Base-by-base conservation (phyloP, 1,140 invertebrate species). In the Pseudoatta argentina region DNA sequence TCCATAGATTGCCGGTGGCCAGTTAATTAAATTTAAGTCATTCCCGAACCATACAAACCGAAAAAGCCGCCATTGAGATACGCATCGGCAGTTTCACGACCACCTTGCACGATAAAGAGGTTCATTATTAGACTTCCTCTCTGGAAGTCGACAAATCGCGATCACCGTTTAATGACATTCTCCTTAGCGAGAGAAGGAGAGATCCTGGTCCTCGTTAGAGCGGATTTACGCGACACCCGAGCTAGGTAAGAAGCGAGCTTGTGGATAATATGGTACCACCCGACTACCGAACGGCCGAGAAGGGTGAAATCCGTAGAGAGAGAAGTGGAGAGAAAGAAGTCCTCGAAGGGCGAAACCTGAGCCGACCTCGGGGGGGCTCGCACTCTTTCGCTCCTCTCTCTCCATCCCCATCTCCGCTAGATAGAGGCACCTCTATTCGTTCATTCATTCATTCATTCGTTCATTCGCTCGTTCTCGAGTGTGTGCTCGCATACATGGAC, bases 351-450 rank as follows among this genome's bases (percentile, higher is more conserved):
- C 27, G 79, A 83, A 83, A 83, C 14, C 27, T 34, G 69, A 75
- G 55, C 69, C 53, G 21, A 81, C 63, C 5, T 63, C n/a, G 30
- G 64, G 2, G 34, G 64, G 27, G 30, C 27, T 67, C 76, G n/a
- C 63, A 2, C 64, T 79, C 48, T 67, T 51, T 66, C 0, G 21
- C 30, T 34, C 18, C 57, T 59, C 39, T 39, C 24, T 18, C 53
- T 18, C 53, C 53, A 5, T 4, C 53, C 6, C n/a, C 67, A 59
- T 59, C 55, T 51, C 55, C 12, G 12, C 3, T 51, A 24, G 75
- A 85, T 78, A 85, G 75, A 85, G 72, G 73, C 48, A 78, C 82
- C 48, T 78, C 71, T 64, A 85, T 76, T 73, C 82, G 63, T 85
- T 73, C 73, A 30, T 85, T 69, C 66, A 69, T 69, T 69, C 66